phyloP scores from a whole-genome alignment of 35 echinoderm and acorn worm species.

The Heliocidaris tuberculata region DNA sequence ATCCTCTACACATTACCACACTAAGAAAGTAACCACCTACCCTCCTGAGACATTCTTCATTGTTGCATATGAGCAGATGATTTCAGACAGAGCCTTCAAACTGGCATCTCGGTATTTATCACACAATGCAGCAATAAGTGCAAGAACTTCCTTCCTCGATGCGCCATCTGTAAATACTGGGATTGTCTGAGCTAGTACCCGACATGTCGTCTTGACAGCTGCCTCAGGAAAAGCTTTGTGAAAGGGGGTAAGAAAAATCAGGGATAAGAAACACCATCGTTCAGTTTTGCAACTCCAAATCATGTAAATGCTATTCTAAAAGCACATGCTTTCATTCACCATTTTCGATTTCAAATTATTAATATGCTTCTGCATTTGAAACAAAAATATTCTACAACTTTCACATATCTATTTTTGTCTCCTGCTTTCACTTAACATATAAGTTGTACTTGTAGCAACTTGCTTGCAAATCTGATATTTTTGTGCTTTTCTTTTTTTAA shows the following conservation, averaged over 20 bases:
- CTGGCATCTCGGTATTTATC: constrained; percentile 31
- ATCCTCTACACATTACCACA: too few relatives aligned
- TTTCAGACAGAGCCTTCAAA: constrained; percentile 9
- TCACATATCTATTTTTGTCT: too few relatives aligned
- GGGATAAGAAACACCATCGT: not conserved
- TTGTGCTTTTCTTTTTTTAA: too few relatives aligned
- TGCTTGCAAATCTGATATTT: too few relatives aligned
- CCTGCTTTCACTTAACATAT: too few relatives aligned
- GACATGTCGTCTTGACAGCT: constrained; percentile 44
- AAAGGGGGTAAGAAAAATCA: not conserved
- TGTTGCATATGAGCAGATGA: constrained; percentile 21
- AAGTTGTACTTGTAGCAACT: too few relatives aligned
- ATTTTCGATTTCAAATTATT: not conserved
- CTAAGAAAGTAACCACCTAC: not conserved
- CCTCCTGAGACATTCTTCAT: not conserved
- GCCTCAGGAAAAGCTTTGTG: constrained; percentile 60
- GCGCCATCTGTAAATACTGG: constrained; percentile 37
- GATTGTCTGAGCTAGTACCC: constrained; percentile 51
- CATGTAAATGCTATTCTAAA: not conserved
- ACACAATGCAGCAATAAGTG: constrained; percentile 32
- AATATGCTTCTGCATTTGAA: not conserved
- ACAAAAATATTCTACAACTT: too few relatives aligned
- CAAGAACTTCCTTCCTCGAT: constrained; percentile 45
- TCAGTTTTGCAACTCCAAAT: not conserved
- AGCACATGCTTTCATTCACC: not conserved